Conservation (phyloP, 2,888 invertebrate species). For the Boloria selene region DNA sequence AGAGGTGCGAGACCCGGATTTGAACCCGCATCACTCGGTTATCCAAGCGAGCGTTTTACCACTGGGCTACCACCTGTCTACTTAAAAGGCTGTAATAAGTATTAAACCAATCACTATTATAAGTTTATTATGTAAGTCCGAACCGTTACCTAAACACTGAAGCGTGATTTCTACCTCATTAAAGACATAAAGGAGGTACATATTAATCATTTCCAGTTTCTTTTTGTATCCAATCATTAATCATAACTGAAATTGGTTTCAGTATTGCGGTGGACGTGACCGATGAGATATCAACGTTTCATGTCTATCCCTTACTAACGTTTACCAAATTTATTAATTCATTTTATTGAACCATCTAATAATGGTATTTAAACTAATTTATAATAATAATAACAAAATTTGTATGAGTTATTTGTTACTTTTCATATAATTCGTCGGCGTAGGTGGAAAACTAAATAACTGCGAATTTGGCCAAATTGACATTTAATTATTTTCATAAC, state of each 20-base stretch:
- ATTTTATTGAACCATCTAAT: background rate
- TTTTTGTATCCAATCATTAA: constrained; percentile 20
- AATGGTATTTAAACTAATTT: too few relatives aligned
- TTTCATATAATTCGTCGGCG: too few relatives aligned
- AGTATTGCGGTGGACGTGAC: constrained; percentile 19
- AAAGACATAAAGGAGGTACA: constrained; percentile 9
- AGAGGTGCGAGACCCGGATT: too few relatives aligned
- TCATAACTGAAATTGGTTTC: constrained; percentile 15
- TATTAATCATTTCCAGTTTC: constrained; percentile 18
- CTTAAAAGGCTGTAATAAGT: too few relatives aligned
- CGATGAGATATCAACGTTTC: constrained; percentile 2
- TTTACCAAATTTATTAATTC: background rate
- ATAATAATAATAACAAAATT: too few relatives aligned
- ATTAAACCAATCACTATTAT: background rate
- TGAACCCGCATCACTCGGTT: too few relatives aligned
- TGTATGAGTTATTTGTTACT: too few relatives aligned
- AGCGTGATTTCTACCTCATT: constrained; percentile 17
- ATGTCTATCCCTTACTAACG: background rate
- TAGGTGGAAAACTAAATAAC: too few relatives aligned
- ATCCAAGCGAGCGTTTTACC: too few relatives aligned
- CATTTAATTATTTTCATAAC: too few relatives aligned
- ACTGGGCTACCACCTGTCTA: too few relatives aligned
- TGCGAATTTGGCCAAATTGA: too few relatives aligned
- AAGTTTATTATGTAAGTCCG: background rate
- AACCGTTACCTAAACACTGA: background rate